Conservation (phyloP, 2,888 invertebrate genomes). For the Rhamnusium bicolor region DNA sequence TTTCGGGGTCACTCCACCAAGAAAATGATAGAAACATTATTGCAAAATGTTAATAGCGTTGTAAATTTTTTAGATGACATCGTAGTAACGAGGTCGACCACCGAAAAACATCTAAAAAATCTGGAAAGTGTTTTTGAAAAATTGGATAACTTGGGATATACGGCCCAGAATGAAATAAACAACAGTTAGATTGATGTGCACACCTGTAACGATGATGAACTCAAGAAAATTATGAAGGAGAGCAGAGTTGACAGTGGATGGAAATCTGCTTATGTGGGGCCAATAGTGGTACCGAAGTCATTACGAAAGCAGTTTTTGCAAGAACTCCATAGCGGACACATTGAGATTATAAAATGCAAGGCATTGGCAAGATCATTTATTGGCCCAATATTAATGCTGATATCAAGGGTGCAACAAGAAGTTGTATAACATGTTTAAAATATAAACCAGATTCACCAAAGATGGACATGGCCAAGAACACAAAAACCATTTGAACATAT, state of each 20-base stretch:
- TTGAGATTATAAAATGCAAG: not conserved
- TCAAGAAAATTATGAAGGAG: not conserved
- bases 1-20: slow-evolving; percentile 65
- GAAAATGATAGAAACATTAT: slow-evolving; percentile 60
- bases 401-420: too few relatives aligned
- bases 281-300: not conserved
- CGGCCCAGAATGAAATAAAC: slow-evolving; percentile 53
- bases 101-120: slow-evolving; percentile 50
- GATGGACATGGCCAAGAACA: not conserved
- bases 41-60: slow-evolving; percentile 57
- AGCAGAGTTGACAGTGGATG: not conserved
- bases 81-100: slow-evolving; percentile 54
- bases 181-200: not conserved
- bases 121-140: slow-evolving; percentile 53
- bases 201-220: not conserved
- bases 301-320: not conserved
- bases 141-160: slow-evolving; percentile 56
- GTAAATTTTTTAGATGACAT: slow-evolving; percentile 62
- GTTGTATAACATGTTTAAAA: not conserved
- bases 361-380: too few relatives aligned
- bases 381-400: too few relatives aligned
- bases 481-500: not conserved
- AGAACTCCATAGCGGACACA: not conserved
- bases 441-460: not conserved
- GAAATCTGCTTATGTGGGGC: not conserved